Percentiles rank a stretch among this genome's conserved stretches.
phyloP scores from a whole-genome alignment of 2,888 invertebrate species.

The Alviniconcha strummeri region DNA sequence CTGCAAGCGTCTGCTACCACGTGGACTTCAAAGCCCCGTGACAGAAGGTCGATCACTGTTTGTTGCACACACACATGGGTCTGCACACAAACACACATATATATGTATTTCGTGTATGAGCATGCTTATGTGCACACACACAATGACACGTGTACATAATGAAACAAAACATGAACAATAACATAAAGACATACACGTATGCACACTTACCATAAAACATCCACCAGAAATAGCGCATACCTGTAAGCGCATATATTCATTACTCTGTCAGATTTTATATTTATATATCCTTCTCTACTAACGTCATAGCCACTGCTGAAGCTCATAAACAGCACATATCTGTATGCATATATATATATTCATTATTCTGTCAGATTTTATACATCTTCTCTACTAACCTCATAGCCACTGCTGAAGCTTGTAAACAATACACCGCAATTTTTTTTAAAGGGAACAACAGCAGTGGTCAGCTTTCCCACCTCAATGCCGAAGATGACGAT shows the following conservation, averaged over 20 bases:
- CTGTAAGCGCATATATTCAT: not conserved
- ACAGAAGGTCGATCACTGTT: constrained; percentile 76
- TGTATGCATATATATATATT: too few species aligned
- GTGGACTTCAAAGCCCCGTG: constrained; percentile 76
- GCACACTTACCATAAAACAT: constrained; percentile 1
- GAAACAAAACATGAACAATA: not conserved
- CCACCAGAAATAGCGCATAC: not conserved
- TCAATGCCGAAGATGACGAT: constrained; percentile 72
- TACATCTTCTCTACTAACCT: too few species aligned
- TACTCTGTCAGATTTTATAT: too few species aligned
- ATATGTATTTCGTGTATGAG: not conserved
- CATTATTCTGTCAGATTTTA: too few species aligned
- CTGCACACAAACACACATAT: constrained; percentile 59
- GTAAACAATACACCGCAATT: too few species aligned
- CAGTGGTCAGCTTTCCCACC: constrained; percentile 47
- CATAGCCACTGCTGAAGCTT: too few species aligned
- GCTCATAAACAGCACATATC: too few species aligned
- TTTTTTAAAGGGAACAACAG: not conserved
- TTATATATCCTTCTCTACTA: too few species aligned
- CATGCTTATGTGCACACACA: not conserved
- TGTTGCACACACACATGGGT: constrained; percentile 79
- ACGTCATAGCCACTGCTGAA: too few species aligned
- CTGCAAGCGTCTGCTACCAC: constrained; percentile 78
- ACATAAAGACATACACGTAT: constrained; percentile 7
- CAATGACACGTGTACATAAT: not conserved